phyloP scores from a whole-genome alignment of 2,113 vertebrate genomes.

The Bothrops jararaca region DNA sequence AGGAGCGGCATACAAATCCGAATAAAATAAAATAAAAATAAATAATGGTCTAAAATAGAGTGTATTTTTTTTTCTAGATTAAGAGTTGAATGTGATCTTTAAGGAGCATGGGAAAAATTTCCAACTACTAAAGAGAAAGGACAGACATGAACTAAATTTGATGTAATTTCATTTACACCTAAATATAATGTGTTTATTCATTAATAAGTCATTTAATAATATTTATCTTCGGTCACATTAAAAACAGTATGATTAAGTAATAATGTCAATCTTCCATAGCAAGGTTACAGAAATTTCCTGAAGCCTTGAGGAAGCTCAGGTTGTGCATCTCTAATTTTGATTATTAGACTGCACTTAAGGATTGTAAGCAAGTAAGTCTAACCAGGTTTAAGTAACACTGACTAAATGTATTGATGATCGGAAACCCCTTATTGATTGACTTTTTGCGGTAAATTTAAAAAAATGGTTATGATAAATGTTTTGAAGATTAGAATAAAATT shows the following conservation, averaged over 20 bases:
- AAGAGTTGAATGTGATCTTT: background rate
- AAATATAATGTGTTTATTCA: background rate
- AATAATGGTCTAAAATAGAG: background rate
- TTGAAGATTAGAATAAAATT: background rate
- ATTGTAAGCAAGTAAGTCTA: background rate
- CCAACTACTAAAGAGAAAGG: background rate
- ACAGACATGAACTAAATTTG: background rate
- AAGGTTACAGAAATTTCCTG: background rate
- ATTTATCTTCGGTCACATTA: background rate
- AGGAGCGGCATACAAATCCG: too few species aligned
- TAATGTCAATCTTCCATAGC: background rate
- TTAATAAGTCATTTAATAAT: background rate
- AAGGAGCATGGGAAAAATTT: background rate
- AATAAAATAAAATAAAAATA: too few species aligned
- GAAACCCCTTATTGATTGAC: background rate
- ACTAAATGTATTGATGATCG: background rate
- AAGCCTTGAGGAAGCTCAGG: background rate
- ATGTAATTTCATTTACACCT: background rate
- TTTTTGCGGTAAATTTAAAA: background rate
- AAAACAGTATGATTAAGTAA: background rate
- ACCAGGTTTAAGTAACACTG: background rate
- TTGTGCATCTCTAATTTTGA: background rate
- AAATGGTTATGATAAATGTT: background rate
- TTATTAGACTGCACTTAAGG: background rate
- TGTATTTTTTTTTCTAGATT: background rate